A percentile compares a stretch with the other conserved stretches of the same genome.
Conservation (phyloP, 2,888 invertebrate species). For the Agrochola litura region DNA sequence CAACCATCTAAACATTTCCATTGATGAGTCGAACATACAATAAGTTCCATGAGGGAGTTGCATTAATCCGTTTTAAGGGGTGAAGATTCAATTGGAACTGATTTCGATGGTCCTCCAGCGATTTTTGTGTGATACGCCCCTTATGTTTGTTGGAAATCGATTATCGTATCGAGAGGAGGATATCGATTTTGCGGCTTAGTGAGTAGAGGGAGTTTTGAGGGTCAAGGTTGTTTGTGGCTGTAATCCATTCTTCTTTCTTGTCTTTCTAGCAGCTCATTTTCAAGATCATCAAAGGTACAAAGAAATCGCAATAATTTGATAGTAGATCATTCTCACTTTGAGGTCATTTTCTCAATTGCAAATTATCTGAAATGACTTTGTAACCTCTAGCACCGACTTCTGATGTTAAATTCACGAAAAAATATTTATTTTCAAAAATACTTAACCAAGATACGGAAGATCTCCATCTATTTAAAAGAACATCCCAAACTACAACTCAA, state of each 20-base stretch:
- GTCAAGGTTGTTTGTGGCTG: conserved; percentile 31
- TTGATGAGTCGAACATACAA: conserved; percentile 49
- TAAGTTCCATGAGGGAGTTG: conserved; percentile 68
- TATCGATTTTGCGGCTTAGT: conserved; percentile 55
- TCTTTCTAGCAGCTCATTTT: no score
- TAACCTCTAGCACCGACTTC: no score
- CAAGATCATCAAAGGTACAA: not conserved
- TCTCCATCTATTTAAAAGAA: no score
- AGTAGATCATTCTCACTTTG: no score
- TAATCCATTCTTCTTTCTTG: not conserved
- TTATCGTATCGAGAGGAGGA: conserved; percentile 64
- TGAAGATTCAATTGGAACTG: conserved; percentile 81
- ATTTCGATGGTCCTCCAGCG: conserved; percentile 78
- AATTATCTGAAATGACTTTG: no score
- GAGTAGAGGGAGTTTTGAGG: conserved; percentile 16
- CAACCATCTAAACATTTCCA: conserved; percentile 21
- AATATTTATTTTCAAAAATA: no score
- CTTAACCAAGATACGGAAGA: no score
- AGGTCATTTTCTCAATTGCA: no score
- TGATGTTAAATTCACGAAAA: no score
- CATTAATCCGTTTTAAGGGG: conserved; percentile 79
- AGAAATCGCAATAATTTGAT: no score
- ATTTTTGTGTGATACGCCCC: conserved; percentile 72
- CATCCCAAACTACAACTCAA: not conserved
- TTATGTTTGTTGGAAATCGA: conserved; percentile 69